phyloP scores from a whole-genome alignment of 64 coral and sea anemone genomes.

The Porites australiensis region DNA sequence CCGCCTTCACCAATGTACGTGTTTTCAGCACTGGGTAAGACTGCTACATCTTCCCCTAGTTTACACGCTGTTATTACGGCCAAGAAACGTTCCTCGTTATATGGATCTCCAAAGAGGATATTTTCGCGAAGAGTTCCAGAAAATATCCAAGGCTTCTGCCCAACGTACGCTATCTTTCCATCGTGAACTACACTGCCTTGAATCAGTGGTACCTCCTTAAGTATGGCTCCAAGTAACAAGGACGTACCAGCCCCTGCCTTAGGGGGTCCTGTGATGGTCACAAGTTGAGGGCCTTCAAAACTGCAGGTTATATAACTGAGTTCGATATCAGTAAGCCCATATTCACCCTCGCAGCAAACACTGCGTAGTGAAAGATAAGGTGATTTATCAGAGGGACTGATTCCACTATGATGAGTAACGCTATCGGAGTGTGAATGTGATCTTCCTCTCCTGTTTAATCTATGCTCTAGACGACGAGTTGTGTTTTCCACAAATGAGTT shows the following conservation, averaged over 20 bases:
- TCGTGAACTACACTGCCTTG: conserved; percentile 51
- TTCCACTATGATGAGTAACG: neutral
- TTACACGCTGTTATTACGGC: conserved; percentile 39
- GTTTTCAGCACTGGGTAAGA: conserved; percentile 41
- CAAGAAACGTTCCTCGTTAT: conserved; percentile 26
- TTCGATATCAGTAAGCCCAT: conserved; percentile 20
- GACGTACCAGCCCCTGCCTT: conserved; percentile 55
- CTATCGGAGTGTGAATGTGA: no score
- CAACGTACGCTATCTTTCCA: conserved; percentile 42
- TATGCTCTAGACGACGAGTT: neutral
- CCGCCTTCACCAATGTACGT: conserved; percentile 70
- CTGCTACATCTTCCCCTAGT: conserved; percentile 30
- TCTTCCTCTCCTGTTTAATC: neutral
- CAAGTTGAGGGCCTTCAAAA: conserved; percentile 40
- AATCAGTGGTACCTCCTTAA: conserved; percentile 39
- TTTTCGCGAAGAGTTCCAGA: conserved; percentile 78
- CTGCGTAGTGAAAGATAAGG: conserved; percentile 39
- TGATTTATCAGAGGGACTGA: neutral
- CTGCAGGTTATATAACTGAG: conserved; percentile 63
- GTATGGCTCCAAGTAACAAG: conserved; percentile 60
- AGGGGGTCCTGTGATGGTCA: conserved; percentile 68
- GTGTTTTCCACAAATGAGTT: neutral
- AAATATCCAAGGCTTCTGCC: conserved; percentile 72
- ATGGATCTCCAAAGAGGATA: conserved; percentile 66
- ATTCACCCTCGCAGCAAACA: conserved; percentile 54